Evolutionary conservation across 2,113 vertebrate genomes (phyloP).

Genomic region (Crotalus tigris): DNA sequence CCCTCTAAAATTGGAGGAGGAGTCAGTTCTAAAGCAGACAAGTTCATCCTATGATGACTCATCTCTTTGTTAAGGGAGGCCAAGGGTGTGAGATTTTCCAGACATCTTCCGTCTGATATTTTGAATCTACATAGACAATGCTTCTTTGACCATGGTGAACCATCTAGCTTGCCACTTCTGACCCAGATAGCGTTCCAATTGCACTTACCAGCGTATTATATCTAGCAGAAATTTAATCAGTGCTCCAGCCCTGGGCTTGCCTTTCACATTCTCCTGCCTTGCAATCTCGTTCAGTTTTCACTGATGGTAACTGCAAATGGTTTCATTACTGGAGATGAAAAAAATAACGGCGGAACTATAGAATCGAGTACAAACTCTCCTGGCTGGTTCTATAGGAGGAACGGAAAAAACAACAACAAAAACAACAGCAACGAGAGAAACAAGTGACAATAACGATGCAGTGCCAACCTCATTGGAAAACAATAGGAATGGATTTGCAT

Average conservation of each 20-base stretch:
- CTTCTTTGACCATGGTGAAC: neutral
- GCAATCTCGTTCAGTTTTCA: constrained; percentile 8
- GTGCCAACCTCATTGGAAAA: neutral
- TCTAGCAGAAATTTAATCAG: constrained; percentile 31
- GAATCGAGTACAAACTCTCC: neutral
- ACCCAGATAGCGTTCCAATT: neutral
- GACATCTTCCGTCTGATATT: constrained; percentile 39
- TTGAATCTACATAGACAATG: constrained; percentile 17
- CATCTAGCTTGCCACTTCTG: neutral
- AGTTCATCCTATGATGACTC: neutral
- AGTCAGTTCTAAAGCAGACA: constrained; percentile 21
- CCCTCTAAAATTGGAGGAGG: neutral
- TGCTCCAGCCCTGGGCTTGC: neutral
- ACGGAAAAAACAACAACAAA: too few species aligned
- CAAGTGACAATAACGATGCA: neutral
- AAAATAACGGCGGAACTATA: neutral
- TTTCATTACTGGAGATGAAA: neutral
- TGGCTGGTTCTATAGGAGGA: neutral
- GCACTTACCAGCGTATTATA: constrained; percentile 1
- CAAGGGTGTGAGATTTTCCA: constrained; percentile 12
- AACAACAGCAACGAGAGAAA: neutral
- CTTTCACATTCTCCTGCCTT: constrained; percentile 32
- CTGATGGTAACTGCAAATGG: neutral
- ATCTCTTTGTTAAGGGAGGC: neutral
- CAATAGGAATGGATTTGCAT: neutral